Percentiles rank a stretch among this genome's conserved stretches.
Evolutionary conservation across 2,113 vertebrate genomes (phyloP).

Genomic region (Channa maculata): DNA sequence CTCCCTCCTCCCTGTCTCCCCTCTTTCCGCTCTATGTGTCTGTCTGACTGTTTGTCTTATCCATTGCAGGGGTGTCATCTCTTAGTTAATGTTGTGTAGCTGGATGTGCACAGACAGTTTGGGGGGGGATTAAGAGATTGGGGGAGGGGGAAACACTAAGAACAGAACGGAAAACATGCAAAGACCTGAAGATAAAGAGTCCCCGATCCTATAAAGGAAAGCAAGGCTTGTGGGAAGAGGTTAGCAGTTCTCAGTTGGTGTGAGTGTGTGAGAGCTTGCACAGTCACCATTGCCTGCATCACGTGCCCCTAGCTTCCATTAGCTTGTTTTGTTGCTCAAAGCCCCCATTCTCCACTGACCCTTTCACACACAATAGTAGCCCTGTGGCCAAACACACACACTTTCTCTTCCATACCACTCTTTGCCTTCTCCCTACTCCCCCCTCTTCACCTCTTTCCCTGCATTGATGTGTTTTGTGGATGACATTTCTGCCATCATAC

Average conservation of each 20-base stretch:
- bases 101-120: conserved; percentile 54
- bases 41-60: conserved; percentile 61
- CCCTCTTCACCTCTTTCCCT: conserved; percentile 34
- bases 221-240: conserved; percentile 28
- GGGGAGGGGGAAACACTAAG: conserved; percentile 21
- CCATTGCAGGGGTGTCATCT: conserved; percentile 69
- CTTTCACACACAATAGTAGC: conserved; percentile 77
- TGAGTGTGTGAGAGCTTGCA: conserved; percentile 1
- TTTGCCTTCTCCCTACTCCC: conserved; percentile 23
- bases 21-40: conserved; percentile 73
- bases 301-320: conserved; percentile 71
- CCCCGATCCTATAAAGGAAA: conserved; percentile 8
- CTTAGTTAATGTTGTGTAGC: conserved; percentile 67
- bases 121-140: conserved; percentile 29
- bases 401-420: conserved; percentile 44
- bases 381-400: conserved; percentile 61
- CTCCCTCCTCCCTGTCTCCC: conserved; percentile 79
- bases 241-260: conserved; percentile 52
- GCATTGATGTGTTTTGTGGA: conserved; percentile 60
- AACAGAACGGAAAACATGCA: not conserved
- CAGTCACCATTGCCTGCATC: conserved; percentile 34
- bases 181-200: conserved; percentile 41
- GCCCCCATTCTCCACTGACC: conserved; percentile 78
- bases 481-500: conserved; percentile 82
- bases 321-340: conserved; percentile 81